Conservation (phyloP, 2,113 vertebrate species). For the Serinus canaria region DNA sequence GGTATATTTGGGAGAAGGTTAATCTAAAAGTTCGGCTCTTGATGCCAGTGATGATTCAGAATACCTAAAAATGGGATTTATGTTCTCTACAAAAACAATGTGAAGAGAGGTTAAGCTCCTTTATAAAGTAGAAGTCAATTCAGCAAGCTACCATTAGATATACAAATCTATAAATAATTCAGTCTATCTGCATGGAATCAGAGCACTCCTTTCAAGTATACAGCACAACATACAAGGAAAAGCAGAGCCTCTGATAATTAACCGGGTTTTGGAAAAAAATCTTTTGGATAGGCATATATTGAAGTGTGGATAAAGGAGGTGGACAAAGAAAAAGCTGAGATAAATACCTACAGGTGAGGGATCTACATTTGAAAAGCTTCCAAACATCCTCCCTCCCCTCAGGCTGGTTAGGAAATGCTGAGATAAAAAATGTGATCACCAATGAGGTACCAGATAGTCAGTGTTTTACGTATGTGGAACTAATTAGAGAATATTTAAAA, state of each 20-base stretch:
- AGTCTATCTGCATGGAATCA: neutral
- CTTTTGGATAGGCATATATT: neutral
- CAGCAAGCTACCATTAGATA: neutral
- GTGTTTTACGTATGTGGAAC: neutral
- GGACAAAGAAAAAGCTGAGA: neutral
- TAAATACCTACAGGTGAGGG: neutral
- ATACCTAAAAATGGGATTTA: neutral
- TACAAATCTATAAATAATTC: neutral
- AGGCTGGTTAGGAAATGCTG: neutral
- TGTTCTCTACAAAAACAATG: neutral
- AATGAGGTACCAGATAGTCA: neutral
- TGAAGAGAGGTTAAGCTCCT: neutral
- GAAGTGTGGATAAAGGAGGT: neutral
- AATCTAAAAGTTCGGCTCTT: neutral
- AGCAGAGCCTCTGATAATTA: neutral
- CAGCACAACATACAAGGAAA: neutral
- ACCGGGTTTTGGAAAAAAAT: neutral
- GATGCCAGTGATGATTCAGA: neutral
- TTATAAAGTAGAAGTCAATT: neutral
- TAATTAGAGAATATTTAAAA: neutral
- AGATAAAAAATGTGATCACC: neutral
- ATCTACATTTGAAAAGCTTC: neutral
- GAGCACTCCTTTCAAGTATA: neutral
- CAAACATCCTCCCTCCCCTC: neutral
- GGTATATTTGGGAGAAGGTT: neutral